A percentile compares a stretch with the other conserved stretches of the same genome.
Conservation (phyloP, 2,113 vertebrate genomes). For the Petroica traversi region DNA sequence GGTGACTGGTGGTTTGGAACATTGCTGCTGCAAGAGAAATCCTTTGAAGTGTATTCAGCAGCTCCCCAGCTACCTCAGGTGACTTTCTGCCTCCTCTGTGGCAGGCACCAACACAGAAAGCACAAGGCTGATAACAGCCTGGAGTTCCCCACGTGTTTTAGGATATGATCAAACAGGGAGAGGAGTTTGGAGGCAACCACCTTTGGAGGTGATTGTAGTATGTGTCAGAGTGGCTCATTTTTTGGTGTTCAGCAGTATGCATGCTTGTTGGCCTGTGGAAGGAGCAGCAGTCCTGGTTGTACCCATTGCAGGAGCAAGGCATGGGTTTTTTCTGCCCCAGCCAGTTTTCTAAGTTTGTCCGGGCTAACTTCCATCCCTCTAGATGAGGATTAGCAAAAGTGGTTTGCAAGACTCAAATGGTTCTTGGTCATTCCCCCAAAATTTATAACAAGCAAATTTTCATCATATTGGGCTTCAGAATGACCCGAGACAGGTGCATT, state of each 20-base stretch:
- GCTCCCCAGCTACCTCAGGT: background rate
- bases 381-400: background rate
- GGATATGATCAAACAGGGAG: background rate
- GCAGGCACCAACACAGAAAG: background rate
- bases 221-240: background rate
- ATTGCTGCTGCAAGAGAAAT: background rate
- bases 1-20: background rate
- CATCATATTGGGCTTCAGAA: accelerated
- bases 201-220: background rate
- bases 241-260: background rate
- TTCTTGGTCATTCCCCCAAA: background rate
- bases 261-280: background rate
- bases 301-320: background rate
- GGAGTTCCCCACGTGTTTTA: background rate
- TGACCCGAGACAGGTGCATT: background rate
- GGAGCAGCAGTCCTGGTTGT: background rate
- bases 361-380: background rate
- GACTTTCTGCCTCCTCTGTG: background rate
- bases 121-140: background rate
- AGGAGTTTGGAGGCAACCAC: background rate
- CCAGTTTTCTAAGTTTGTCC: background rate
- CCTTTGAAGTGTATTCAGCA: background rate
- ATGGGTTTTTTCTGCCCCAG: background rate
- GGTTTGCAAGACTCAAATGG: background rate
- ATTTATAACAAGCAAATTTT: background rate